Evolutionary conservation across 2,113 vertebrate species (phyloP).

Genomic region (Mustela lutreola): DNA sequence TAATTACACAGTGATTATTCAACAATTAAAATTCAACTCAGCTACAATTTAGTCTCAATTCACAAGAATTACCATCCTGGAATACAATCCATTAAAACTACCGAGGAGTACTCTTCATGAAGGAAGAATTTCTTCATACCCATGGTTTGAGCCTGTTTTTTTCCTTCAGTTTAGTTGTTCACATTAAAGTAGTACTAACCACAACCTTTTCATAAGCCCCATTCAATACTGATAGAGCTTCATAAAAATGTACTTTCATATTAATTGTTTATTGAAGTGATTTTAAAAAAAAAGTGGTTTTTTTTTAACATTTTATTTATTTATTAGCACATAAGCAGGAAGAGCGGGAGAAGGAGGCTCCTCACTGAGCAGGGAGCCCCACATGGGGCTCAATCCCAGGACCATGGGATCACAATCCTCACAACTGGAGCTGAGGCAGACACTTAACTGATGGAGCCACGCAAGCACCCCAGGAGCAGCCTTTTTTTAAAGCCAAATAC

Average conservation of each 20-base stretch:
- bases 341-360: neutral
- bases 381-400: neutral
- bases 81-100: slow-evolving; percentile 33
- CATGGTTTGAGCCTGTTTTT: slow-evolving; percentile 9
- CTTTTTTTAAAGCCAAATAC: neutral
- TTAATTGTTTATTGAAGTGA: neutral
- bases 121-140: slow-evolving; percentile 30
- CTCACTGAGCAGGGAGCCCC: neutral
- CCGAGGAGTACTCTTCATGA: slow-evolving; percentile 30
- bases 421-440: neutral
- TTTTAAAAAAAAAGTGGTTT: neutral
- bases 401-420: neutral
- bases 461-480: neutral
- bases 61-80: neutral
- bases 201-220: neutral
- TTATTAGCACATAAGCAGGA: neutral
- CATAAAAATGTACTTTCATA: neutral
- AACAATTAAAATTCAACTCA: slow-evolving; percentile 77
- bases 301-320: neutral
- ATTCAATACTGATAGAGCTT: neutral
- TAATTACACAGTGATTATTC: slow-evolving; percentile 53
- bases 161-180: neutral
- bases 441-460: too few relatives aligned
- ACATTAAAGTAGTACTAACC: neutral
- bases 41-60: slow-evolving; percentile 71